Conservation (phyloP, 2,797 vertebrate genomes). For the Anniella stebbinsi region DNA sequence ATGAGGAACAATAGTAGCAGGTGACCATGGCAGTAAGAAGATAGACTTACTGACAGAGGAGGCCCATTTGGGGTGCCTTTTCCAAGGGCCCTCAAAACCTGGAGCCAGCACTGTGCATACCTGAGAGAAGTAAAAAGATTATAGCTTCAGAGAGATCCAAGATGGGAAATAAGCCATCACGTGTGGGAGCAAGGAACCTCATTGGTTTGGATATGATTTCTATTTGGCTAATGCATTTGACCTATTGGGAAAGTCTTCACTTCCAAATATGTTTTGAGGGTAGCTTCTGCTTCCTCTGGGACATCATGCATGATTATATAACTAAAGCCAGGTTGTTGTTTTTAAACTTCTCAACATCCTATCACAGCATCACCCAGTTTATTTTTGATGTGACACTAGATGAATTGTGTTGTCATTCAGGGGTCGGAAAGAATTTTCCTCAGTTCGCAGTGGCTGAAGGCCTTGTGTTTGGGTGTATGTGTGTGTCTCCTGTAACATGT, state of each 20-base stretch:
- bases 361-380: not conserved
- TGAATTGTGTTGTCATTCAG: not conserved
- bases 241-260: not conserved
- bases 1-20: no score
- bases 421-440: not conserved
- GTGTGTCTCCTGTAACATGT: not conserved
- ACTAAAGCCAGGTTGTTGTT: not conserved
- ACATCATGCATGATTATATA: not conserved
- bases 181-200: not conserved
- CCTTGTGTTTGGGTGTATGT: not conserved
- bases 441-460: not conserved
- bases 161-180: not conserved
- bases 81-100: no score
- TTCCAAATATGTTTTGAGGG: not conserved
- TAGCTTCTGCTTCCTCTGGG: not conserved
- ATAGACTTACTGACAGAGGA: no score
- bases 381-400: not conserved
- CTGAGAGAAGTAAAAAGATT: not conserved
- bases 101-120: no score
- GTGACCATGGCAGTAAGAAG: no score
- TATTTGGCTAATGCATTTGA: not conserved
- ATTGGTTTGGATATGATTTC: no score
- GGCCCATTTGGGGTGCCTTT: no score
- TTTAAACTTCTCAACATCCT: no score
- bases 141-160: not conserved